Base-by-base conservation (phyloP, 2,888 invertebrate genomes). In the Scotopteryx bipunctaria region DNA sequence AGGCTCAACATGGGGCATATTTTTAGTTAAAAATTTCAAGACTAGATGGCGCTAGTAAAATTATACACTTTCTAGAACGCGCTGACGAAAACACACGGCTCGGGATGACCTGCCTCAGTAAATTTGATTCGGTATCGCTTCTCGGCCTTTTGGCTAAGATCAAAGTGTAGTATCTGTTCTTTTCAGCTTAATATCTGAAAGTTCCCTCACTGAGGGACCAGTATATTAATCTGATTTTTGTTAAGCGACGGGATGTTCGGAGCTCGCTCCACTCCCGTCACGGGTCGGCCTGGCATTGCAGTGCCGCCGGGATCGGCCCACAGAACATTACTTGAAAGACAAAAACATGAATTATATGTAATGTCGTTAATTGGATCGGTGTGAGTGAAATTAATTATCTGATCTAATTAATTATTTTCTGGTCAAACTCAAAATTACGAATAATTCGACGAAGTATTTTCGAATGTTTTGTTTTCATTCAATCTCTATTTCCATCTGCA, bases 141-240 rank as follows among this genome's bases (percentile, higher is more conserved):
- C 27, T 27, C 27, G 27, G 27, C 27, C 27, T 27, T 27, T 27
- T 27, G 27, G 27, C 27, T 27, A 27, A 27, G 27, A 27, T 27
- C 27, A 27, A 27, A 27, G 27, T 27, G 27, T 27, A 27, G 27
- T 27, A 27, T 27, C 27, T 27, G 27, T 27, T 27, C 27, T 27
- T 27, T 27, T 27, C 27, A 27, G 27, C 27, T 27, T 27, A 27
- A 27, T 27, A 27, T 27, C 27, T 27, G 27, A 27, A 27, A 27
- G 27, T 27, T 27, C 27, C 27, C 27, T 27, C 27, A 27, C 27
- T 27, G 27, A 27, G 27, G 27, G 27, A 27, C 27, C 27, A 27
- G 27, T 27, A 27, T 27, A 27, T 27, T 27, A 27, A 27, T 9
- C 27, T 27, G 27, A 27, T 27, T 27, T 27, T 27, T 27, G 27